Conservation (phyloP, 2,888 invertebrate genomes). For the Anorthoa munda region DNA sequence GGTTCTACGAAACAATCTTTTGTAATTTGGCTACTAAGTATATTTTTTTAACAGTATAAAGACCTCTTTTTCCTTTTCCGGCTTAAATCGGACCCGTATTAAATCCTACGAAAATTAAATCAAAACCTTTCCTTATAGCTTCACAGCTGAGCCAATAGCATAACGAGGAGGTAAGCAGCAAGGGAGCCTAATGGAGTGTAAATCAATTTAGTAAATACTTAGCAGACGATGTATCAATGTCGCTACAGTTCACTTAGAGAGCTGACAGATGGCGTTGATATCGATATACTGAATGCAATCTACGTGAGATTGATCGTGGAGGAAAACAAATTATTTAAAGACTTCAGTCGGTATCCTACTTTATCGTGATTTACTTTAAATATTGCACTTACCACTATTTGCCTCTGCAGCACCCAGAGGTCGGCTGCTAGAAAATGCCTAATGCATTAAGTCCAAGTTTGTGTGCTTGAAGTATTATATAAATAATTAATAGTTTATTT, state of each 20-base stretch:
- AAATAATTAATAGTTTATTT: no score
- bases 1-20: no score
- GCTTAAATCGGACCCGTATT: not conserved
- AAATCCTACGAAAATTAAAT: not conserved
- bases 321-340: not conserved
- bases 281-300: not conserved
- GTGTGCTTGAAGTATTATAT: no score
- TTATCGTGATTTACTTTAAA: no score
- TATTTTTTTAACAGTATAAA: not conserved
- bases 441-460: no score
- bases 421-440: no score
- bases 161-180: slow-evolving; percentile 36
- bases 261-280: slow-evolving; percentile 50
- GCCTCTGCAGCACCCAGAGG: no score
- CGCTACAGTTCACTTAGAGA: slow-evolving; percentile 29
- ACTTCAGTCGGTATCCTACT: no score
- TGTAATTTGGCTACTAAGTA: not conserved
- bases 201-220: slow-evolving; percentile 52
- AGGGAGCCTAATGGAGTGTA: slow-evolving; percentile 43
- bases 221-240: slow-evolving; percentile 54
- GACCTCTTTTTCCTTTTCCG: not conserved
- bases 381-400: no score
- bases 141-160: slow-evolving; percentile 17
- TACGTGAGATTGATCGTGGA: slow-evolving; percentile 22
- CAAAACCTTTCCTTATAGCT: slow-evolving; percentile 24